These are phyloP conservation scores for Lepus oiostolus DNA, from an alignment of 2,797 vertebrate species.

Conservation along the genomic window DNA sequence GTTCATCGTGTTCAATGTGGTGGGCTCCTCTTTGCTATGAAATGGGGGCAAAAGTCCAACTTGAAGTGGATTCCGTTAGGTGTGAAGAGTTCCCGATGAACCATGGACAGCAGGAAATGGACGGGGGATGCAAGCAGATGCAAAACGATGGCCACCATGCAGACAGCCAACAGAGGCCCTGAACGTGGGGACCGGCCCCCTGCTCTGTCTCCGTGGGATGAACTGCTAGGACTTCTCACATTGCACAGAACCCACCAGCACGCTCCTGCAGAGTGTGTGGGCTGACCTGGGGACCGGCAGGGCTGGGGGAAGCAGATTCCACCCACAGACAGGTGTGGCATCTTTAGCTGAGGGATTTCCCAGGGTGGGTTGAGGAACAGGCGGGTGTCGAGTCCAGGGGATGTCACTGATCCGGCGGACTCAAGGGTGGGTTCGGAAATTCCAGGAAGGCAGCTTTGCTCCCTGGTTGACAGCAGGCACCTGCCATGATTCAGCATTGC, in stretches of 20 bases:
- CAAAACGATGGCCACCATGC: accelerated
- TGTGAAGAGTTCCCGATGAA: background rate
- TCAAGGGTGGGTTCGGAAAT: background rate
- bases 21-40: background rate
- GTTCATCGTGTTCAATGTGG: background rate
- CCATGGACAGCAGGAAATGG: background rate
- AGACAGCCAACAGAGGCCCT: background rate
- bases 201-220: background rate
- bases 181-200: too few species aligned
- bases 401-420: background rate
- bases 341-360: background rate
- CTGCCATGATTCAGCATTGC: background rate
- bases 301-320: background rate
- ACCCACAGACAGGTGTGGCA: background rate
- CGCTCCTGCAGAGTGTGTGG: background rate
- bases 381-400: background rate
- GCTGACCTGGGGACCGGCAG: background rate
- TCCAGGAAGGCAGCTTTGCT: background rate
- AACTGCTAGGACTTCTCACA: background rate
- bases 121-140: background rate
- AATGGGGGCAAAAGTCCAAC: background rate
- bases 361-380: background rate
- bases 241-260: background rate
- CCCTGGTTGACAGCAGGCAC: background rate
- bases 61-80: background rate